These are phyloP conservation scores for Pachyrhynchus sulphureomaculatus DNA, from an alignment of 1,140 invertebrate genomes.

Conservation along the genomic window DNA sequence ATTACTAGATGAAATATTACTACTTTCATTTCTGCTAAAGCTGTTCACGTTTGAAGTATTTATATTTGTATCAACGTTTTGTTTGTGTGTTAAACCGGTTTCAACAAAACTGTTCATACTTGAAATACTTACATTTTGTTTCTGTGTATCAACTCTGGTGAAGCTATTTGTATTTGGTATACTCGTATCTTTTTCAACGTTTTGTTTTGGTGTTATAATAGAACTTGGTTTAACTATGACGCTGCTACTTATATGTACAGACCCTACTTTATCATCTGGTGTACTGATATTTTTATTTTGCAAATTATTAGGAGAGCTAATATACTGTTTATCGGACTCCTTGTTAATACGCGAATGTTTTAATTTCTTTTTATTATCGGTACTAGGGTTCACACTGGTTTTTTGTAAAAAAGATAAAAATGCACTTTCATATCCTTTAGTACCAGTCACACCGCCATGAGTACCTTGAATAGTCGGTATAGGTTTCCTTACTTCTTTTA, in stretches of 20 bases:
- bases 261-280: too few relatives aligned
- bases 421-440: constrained; percentile 28
- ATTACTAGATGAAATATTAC: not conserved
- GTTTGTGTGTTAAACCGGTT: too few relatives aligned
- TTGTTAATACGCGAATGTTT: not conserved
- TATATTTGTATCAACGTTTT: too few relatives aligned
- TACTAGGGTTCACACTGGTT: not conserved
- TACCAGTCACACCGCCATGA: not conserved
- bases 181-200: too few relatives aligned
- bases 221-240: too few relatives aligned
- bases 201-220: too few relatives aligned
- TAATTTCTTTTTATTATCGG: not conserved
- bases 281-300: too few relatives aligned
- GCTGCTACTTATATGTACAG: too few relatives aligned
- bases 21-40: not conserved
- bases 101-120: too few relatives aligned
- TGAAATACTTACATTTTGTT: not conserved
- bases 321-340: not conserved
- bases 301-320: not conserved
- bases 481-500: not conserved
- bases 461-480: not conserved
- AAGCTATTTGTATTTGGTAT: too few relatives aligned
- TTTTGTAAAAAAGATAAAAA: constrained; percentile 31
- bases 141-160: too few relatives aligned
- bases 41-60: not conserved